A percentile compares a stretch with the other conserved stretches of the same genome.
These are phyloP conservation scores for Illadopsis cleaveri DNA, from an alignment of 2,113 vertebrate species.

Conservation along the genomic window DNA sequence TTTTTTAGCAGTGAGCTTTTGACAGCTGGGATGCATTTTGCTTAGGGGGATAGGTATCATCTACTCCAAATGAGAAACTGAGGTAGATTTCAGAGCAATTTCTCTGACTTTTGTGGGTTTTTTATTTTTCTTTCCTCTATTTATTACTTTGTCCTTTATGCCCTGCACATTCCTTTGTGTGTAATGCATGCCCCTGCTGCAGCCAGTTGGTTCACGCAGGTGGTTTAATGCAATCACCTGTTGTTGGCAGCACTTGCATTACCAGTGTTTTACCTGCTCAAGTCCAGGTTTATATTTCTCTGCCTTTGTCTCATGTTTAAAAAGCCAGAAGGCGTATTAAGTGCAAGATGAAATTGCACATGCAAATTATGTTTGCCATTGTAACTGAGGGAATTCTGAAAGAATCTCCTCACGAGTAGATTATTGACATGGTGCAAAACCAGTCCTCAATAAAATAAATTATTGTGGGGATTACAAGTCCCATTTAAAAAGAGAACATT, in stretches of 20 bases:
- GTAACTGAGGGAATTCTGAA: neutral
- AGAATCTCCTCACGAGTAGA: accelerated
- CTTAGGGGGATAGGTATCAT: neutral
- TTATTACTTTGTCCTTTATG: neutral
- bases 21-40: constrained; percentile 5
- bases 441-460: neutral
- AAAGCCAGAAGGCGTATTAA: neutral
- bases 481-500: neutral
- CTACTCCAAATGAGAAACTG: neutral
- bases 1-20: neutral
- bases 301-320: neutral
- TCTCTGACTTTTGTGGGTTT: neutral
- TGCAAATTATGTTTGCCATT: neutral
- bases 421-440: neutral
- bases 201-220: accelerated
- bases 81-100: neutral
- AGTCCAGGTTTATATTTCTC: neutral
- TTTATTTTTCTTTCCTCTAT: neutral
- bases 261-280: neutral
- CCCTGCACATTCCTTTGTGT: neutral
- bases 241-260: neutral
- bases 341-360: neutral
- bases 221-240: neutral
- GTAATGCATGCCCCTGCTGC: neutral
- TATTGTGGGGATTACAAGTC: neutral